Base-by-base conservation (phyloP, 2,113 vertebrate genomes). In the Nerophis lumbriciformis region DNA sequence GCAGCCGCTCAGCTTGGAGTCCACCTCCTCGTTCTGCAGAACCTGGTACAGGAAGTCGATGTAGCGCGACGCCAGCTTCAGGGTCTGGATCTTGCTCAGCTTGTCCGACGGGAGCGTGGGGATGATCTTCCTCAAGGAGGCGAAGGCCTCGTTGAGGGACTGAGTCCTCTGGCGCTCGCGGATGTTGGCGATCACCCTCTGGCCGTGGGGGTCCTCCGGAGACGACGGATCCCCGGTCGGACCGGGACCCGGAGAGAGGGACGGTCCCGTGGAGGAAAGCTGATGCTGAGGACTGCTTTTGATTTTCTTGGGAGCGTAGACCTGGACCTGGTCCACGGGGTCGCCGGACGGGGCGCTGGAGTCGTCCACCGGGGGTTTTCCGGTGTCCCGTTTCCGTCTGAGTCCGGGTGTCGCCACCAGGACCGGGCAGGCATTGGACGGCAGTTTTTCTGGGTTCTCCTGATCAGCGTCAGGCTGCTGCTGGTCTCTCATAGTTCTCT, bases 11-110 rank as follows among this genome's bases (percentile, higher is more conserved):
- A 90, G 74, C 84, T 93, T 95, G 65, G 89, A 76, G 70, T 94
- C 93, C 86, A 92, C 88, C 84, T 94, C 89, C 12, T 94, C 93
- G 3, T 90, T 94, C 84, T 94, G 92, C 77, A 96, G 90, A 54
- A 96, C 94, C 85, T 94, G 93, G 85, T 92, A 94, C 38, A 96
- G 81, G 81, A 96, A 96, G 80, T 96, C 93, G 37, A 96, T 95
- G 89, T 95, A 96, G 6, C 94, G 91, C 0, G 94, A 93, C 0
- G 94, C 94, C 84, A 95, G 8, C 66, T 95, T 95, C 2, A 95
- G 91, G 16, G 93, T 95, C 80, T 95, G 94, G 79, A 95, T 95
- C 87, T 95, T 95, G 87, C 94, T 95, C 28, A 95, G 90, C 79
- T 95, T 95, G 87, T 95, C 94, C 0, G 94, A 95, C 8, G 94